phyloP scores from a whole-genome alignment of 1,140 invertebrate species.

The Harlomillsia oculata region DNA sequence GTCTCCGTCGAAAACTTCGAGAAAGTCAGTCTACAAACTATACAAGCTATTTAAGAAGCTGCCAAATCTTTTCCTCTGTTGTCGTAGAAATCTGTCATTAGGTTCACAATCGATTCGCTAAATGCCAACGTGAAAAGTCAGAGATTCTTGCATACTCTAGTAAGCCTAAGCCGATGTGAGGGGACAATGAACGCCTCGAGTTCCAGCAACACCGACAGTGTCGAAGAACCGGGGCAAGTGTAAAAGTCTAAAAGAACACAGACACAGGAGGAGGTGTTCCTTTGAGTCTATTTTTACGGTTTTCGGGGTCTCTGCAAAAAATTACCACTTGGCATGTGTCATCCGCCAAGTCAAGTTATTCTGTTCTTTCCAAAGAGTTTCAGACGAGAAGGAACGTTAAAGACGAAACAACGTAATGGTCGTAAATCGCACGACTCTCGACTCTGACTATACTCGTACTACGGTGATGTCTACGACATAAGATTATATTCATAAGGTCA shows the following conservation, averaged over 20 bases:
- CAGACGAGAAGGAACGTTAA: no score
- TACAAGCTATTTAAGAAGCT: no score
- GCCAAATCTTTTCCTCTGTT: no score
- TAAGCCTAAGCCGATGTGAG: slow-evolving; percentile 8
- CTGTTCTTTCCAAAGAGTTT: slow-evolving; percentile 7
- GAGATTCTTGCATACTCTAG: slow-evolving; percentile 12
- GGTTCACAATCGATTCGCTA: slow-evolving; percentile 15
- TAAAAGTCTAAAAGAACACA: neutral
- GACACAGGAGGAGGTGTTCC: slow-evolving; percentile 10
- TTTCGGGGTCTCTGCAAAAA: slow-evolving; percentile 30
- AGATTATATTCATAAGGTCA: neutral
- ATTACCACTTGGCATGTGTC: slow-evolving; percentile 25
- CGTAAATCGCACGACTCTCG: no score
- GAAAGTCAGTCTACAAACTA: no score
- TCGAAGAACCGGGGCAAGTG: neutral
- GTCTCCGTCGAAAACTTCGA: no score
- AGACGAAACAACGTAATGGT: no score
- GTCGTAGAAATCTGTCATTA: slow-evolving; percentile 12
- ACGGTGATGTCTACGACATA: neutral
- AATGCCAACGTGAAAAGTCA: slow-evolving; percentile 11
- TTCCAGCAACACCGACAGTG: slow-evolving; percentile 5
- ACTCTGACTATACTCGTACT: no score
- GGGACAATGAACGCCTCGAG: slow-evolving; percentile 14
- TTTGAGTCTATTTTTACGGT: slow-evolving; percentile 25
- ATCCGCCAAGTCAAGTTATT: slow-evolving; percentile 10